Conservation (phyloP, 2,113 vertebrate genomes). For the Sylvilagus bachmani region DNA sequence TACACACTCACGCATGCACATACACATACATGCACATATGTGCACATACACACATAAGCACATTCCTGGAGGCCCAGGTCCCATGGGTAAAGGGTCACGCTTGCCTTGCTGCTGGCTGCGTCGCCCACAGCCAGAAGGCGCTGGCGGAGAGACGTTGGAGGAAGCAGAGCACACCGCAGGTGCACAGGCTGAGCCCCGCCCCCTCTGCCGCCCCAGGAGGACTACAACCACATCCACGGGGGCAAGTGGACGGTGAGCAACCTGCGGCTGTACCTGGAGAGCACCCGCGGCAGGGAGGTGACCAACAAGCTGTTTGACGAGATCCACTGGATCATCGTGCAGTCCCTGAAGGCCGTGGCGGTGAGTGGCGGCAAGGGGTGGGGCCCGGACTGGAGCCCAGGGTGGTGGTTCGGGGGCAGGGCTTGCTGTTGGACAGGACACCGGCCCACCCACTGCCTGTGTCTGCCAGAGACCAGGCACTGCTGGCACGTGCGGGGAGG, state of each 20-base stretch:
- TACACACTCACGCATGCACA: too few relatives aligned
- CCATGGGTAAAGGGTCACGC: too few relatives aligned
- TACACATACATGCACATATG: too few relatives aligned
- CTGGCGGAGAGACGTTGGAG: not conserved
- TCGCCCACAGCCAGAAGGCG: too few relatives aligned
- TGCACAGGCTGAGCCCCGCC: not conserved
- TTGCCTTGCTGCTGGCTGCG: not conserved
- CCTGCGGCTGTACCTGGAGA: constrained; percentile 97
- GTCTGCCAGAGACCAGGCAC: too few relatives aligned
- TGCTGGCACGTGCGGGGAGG: not conserved
- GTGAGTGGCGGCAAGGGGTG: constrained; percentile 87
- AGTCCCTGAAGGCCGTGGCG: constrained; percentile 97
- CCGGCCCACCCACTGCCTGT: fast-evolving
- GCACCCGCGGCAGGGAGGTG: constrained; percentile 96
- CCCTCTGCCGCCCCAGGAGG: constrained; percentile 89
- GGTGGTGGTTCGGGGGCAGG: too few relatives aligned
- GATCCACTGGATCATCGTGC: constrained; percentile 98
- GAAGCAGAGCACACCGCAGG: too few relatives aligned
- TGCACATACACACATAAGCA: too few relatives aligned
- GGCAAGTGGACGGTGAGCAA: constrained; percentile 99
- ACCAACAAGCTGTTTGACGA: constrained; percentile 97
- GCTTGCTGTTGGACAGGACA: not conserved
- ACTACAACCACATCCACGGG: constrained; percentile 98
- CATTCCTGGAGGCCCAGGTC: too few relatives aligned
- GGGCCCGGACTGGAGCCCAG: fast-evolving